Conservation (phyloP, 2,888 invertebrate species). For the Morpho deidamia region DNA sequence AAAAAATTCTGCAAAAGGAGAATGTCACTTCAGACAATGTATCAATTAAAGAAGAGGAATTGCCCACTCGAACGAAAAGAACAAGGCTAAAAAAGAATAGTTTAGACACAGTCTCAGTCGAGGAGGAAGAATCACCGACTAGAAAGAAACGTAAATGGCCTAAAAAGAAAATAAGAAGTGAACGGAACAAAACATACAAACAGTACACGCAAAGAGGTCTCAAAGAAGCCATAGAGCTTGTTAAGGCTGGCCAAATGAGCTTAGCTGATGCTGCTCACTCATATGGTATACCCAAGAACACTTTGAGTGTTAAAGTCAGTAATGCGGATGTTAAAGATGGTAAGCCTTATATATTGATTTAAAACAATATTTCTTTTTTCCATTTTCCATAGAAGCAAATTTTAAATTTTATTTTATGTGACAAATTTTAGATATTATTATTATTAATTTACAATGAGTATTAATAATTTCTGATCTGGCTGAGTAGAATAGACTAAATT, state of each 20-base stretch:
- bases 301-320: slow-evolving; percentile 29
- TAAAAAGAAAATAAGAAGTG: slow-evolving; percentile 9
- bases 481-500: no score
- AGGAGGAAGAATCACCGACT: slow-evolving; percentile 1
- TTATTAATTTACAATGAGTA: no score
- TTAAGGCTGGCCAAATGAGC: slow-evolving; percentile 26
- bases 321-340: slow-evolving; percentile 12
- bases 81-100: no score
- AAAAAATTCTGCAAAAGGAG: no score
- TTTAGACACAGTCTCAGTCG: no score
- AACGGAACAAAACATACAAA: slow-evolving; percentile 32
- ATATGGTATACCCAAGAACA: slow-evolving; percentile 44
- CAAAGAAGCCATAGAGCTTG: slow-evolving; percentile 32
- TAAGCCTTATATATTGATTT: not conserved
- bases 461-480: no score
- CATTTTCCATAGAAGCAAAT: not conserved
- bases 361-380: not conserved
- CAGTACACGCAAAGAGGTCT: slow-evolving; percentile 39
- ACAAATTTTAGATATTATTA: no score
- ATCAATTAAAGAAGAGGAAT: no score
- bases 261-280: slow-evolving; percentile 29
- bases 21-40: no score
- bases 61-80: no score
- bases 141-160: slow-evolving; percentile 10
- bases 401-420: no score